Evolutionary conservation across 2,113 vertebrate species (phyloP), one percentile per base, ranked within the genome.

Genomic region (Equus quagga): DNA sequence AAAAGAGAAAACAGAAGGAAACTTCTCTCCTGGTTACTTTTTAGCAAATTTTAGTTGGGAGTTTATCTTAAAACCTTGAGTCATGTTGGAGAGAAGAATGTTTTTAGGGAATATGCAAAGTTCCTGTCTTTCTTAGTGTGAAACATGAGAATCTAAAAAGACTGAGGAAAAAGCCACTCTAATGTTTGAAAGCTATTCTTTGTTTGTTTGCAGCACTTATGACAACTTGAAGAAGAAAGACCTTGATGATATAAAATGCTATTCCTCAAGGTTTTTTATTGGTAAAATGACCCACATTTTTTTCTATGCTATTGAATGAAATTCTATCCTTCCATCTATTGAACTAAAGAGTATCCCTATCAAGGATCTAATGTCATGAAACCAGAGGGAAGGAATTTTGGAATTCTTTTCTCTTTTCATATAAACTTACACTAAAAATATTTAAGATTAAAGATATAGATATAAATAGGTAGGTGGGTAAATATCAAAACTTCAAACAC

Each of bases 31-130:
- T 84, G 26, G 46, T 80, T 88, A 87, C 60, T 93, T 88, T 76
- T 85, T 51, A 89, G 21, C 28, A 89, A 62, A 85, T 60, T 79
- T 88, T 72, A 97, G 19, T 72, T 84, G 56, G 26, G 24, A 91
- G 41, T 89, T 91, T 67, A 65, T 95, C 26, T 84, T 54, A 97
- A 96, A 96, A 91, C 44, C 15, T 76, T 95, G 36, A 91, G 41
- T 92, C 49, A 44, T 46, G 5, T 60, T 89, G 64, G 54, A 93
- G 19, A 94, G n/a, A 6, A 94, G 26, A 91, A 28, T 58, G 33
- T 89, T 92, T 78, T 95, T 23, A 83, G 11, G 17, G 79, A 97
- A 78, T 87, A 90, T 54, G 4, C n/a, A 97, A 92, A 69, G n/a
- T n/a, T 72, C 19, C 69, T 24, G 64, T 89, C 28, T 81, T 85